Base-by-base conservation (phyloP, 2,888 invertebrate species). In the Sclerodermus sp. region DNA sequence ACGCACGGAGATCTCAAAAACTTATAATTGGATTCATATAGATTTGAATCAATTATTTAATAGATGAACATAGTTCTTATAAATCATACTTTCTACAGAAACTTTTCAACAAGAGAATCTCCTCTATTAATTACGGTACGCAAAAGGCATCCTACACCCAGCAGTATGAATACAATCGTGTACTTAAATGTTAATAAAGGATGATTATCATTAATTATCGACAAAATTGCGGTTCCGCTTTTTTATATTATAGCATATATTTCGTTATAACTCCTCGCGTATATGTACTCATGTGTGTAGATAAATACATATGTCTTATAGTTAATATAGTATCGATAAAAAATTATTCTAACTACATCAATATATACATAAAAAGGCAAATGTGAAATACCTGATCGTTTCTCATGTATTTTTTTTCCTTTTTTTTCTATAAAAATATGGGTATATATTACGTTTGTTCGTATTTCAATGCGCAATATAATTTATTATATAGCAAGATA, bases 291-390 rank as follows among this genome's bases (percentile, higher is more conserved):
- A 51, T 10, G 42, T 43, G 43, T 53, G 51, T 56, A 56, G 43
- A 61, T 53, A 54, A 51, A 54, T 57, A 53, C 48, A 60, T 58
- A 55, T 45, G 38, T 47, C 39, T 41, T 49, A 53, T 60, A 55
- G 63, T 51, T 66, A 46, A 45, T n/a, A 62, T 66, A 60, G 42
- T 62, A 60, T 60, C 53, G 71, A 74, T 75, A 74, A 68, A 74
- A 77, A 76, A 77, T 77, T 76, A 72, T 66, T 60, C 72, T 76
- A 77, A 66, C 73, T 77, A 75, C 69, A 70, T 70, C 69, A 60
- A 73, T 76, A 77, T 77, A 66, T 76, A 77, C 74, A 77, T 74
- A 71, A 71, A 74, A 77, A 77, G 77, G 75, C 77, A 77, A 76
- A 76, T 71, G 76, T 76, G 75, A 74, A 73, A 74, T 76, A 76